These are phyloP conservation scores for Drosophila flavopinicola DNA, from an alignment of 2,888 invertebrate species.

Conservation along the genomic window DNA sequence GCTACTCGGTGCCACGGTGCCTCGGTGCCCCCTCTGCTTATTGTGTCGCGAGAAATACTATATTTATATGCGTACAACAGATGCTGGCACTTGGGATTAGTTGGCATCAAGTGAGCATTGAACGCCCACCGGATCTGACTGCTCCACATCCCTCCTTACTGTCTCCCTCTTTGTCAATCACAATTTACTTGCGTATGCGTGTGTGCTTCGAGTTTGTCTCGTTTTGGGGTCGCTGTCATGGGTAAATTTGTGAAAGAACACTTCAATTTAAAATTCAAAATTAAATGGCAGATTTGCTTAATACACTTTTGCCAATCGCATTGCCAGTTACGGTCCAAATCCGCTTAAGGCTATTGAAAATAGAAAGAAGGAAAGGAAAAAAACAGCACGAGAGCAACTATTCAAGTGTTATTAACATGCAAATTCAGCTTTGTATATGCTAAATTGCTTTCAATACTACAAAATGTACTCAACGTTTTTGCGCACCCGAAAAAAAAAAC, in stretches of 20 bases:
- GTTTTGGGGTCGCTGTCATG: constrained; percentile 13
- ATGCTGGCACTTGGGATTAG: constrained; percentile 71
- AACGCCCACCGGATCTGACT: constrained; percentile 21
- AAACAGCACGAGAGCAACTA: neutral
- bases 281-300: constrained; percentile 34
- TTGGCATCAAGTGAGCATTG: constrained; percentile 65
- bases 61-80: constrained; percentile 45
- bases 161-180: constrained; percentile 6
- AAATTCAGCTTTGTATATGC: constrained; percentile 21
- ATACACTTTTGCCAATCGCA: neutral
- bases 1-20: constrained; percentile 30
- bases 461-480: too few relatives aligned
- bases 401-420: neutral
- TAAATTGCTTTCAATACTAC: neutral
- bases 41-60: constrained; percentile 34
- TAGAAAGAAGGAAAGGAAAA: neutral
- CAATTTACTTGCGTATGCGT: constrained; percentile 8
- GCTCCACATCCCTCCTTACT: too few relatives aligned
- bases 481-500: too few relatives aligned
- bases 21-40: constrained; percentile 24
- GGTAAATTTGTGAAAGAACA: constrained; percentile 9
- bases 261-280: constrained; percentile 44
- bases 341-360: neutral
- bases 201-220: neutral
- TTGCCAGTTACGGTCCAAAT: neutral